Evolutionary conservation across 2,113 vertebrate species (phyloP).

Genomic region (Misgurnus anguillicaudatus): DNA sequence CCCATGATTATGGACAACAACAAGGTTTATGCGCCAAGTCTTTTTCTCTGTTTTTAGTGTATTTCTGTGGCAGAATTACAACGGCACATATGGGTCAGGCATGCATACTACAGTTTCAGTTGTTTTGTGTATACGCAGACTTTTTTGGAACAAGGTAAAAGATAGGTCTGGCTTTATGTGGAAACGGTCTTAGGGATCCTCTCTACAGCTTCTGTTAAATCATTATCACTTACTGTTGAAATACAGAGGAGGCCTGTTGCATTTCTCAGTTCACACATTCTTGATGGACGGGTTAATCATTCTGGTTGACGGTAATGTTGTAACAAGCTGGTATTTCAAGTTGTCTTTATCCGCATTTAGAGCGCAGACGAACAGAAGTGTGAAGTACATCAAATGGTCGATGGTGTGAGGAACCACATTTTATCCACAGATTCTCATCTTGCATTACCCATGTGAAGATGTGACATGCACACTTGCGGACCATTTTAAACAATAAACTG

Average conservation of each 20-base stretch:
- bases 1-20: too few relatives aligned
- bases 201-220: slow-evolving; percentile 8
- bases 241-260: slow-evolving; percentile 17
- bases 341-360: background rate
- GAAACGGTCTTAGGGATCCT: background rate
- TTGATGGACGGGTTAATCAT: slow-evolving; percentile 16
- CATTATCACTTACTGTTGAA: slow-evolving; percentile 26
- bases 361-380: background rate
- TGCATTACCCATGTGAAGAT: too few relatives aligned
- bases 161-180: too few relatives aligned
- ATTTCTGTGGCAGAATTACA: too few relatives aligned
- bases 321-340: background rate
- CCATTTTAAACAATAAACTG: too few relatives aligned
- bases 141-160: too few relatives aligned
- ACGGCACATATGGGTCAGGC: too few relatives aligned
- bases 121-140: too few relatives aligned
- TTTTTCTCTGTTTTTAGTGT: too few relatives aligned
- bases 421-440: background rate
- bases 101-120: too few relatives aligned
- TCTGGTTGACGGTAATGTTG: background rate
- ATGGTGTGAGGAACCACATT: background rate
- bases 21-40: too few relatives aligned
- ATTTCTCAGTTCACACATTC: slow-evolving; percentile 28
- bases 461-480: too few relatives aligned
- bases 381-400: slow-evolving; percentile 4